Evolutionary conservation across 2,797 vertebrate genomes (phyloP), one percentile per base, ranked within the genome.

Genomic region (Podarcis siculus): DNA sequence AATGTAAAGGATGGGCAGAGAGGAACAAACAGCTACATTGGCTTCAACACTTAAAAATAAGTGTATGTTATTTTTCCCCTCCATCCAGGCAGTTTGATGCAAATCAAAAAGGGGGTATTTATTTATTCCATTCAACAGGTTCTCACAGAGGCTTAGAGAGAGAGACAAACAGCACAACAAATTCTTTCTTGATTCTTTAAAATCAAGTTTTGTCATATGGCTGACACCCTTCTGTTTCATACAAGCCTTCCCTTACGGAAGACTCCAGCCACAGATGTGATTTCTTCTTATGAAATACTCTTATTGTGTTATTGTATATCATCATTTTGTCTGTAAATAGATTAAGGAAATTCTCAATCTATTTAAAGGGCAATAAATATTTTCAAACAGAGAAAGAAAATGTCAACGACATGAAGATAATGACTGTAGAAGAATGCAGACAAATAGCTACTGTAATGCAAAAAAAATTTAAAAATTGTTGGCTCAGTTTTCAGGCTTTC

Each of bases 1-100:
- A 83, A 85, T 90, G 90, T 86, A 89, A 93, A 90, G 12, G 4
- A 66, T 85, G 88, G 92, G 92, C 49, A 93, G 84, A 92, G 90
- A 91, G 83, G 90, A 93, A 35, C 30, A 82, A 92, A 89, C 49
- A 91, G 88, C 88, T 69, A 37, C 19, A 61, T 72, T 23, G 89
- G 45, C 12, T 5, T 86, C 75, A 87, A 32, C 87, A 88, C 89
- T 78, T 82, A 45, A 89, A 12, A 93, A 89, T 8, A 79, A 67
- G 71, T 23, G 3, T 42, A 71, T 87, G 39, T 90, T 77, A 83
- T 12, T 39, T n/a, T 67, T 87, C 55, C 61, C 88, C 42, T 42
- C 3, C 2, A 42, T 69, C 64, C 82, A 37, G 42, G 64, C 42
- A 64, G 30, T 55, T 90, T 55, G 69, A 85, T n/a, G 82, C 90